Conservation (phyloP, 2,797 vertebrate genomes). For the Rhinella marina region DNA sequence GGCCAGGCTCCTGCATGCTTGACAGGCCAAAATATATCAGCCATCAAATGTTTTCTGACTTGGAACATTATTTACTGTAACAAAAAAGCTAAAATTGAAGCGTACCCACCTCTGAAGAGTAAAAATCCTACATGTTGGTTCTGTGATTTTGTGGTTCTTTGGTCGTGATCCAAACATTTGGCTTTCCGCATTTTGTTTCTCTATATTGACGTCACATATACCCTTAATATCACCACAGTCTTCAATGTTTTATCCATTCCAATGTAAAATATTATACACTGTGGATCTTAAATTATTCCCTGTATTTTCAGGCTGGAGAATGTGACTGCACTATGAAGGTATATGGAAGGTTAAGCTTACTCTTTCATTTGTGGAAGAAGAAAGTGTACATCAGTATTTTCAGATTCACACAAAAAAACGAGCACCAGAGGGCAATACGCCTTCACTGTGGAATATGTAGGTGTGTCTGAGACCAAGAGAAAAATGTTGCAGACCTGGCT, state of each 20-base stretch:
- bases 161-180: background rate
- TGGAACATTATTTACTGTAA: background rate
- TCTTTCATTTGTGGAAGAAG: slow-evolving; percentile 14
- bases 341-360: background rate
- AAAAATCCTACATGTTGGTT: background rate
- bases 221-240: background rate
- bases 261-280: background rate
- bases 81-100: too few relatives aligned
- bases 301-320: background rate
- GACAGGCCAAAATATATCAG: background rate
- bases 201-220: background rate
- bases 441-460: slow-evolving; percentile 59
- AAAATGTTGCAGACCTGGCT: slow-evolving; percentile 58
- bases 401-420: slow-evolving; percentile 46
- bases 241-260: background rate
- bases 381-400: slow-evolving; percentile 28
- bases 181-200: background rate
- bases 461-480: slow-evolving; percentile 57
- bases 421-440: slow-evolving; percentile 62
- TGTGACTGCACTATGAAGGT: background rate
- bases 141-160: background rate
- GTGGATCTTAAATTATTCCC: background rate
- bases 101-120: background rate
- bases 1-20: background rate
- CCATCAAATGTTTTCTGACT: background rate